A percentile compares a stretch with the other conserved stretches of the same genome.
phyloP scores from a whole-genome alignment of 2,113 vertebrate genomes.

The Microcebus ravelobensis region DNA sequence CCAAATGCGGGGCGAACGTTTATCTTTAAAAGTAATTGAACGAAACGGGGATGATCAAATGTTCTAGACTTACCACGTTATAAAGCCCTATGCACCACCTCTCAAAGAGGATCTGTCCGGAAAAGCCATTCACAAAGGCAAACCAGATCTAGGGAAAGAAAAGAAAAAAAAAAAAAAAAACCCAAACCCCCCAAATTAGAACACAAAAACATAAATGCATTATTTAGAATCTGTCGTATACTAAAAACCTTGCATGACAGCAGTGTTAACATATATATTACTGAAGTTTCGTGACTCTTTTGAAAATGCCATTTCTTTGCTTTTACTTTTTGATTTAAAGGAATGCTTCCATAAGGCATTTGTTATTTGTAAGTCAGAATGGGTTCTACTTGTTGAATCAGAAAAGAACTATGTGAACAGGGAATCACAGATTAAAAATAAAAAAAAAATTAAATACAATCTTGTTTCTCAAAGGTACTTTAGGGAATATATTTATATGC shows the following conservation, averaged over 20 bases:
- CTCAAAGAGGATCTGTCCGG: constrained; percentile 99
- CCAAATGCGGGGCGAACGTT: not conserved
- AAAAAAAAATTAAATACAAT: not conserved
- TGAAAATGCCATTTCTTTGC: not conserved
- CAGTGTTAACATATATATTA: not conserved
- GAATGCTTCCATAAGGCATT: not conserved
- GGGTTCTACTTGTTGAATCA: not conserved
- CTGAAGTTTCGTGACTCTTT: not conserved
- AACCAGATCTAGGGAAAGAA: constrained; percentile 95
- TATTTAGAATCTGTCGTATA: not conserved
- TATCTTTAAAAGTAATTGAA: not conserved
- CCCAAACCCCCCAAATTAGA: not conserved
- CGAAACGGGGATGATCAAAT: not conserved
- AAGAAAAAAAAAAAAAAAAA: constrained; percentile 77
- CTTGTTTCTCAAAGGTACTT: constrained; percentile 34
- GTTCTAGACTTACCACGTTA: constrained; percentile 94
- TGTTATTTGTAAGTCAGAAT: not conserved
- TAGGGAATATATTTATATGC: not conserved
- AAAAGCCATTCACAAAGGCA: constrained; percentile 99
- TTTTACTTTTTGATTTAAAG: constrained; percentile 39
- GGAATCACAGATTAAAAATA: not conserved
- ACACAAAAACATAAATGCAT: not conserved
- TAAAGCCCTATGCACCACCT: constrained; percentile 99
- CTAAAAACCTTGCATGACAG: not conserved
- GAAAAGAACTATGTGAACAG: not conserved